Evolutionary conservation across 2,888 invertebrate species (phyloP).

Genomic region (Matsumyia berberina): DNA sequence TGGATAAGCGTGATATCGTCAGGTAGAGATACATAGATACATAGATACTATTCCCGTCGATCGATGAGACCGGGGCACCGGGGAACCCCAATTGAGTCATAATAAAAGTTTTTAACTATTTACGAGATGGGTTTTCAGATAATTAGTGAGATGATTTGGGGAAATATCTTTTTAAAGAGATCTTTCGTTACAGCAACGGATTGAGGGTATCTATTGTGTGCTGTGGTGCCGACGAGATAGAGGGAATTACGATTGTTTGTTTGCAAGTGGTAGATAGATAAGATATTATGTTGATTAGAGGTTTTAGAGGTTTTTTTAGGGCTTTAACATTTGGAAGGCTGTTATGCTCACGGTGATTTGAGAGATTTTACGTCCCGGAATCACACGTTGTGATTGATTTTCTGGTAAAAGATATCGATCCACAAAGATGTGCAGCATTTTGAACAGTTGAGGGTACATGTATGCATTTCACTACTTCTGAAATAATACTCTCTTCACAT

Average conservation of each 20-base stretch:
- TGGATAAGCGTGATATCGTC: conserved; percentile 75
- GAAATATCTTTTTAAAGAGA: conserved; percentile 63
- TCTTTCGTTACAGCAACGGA: conserved; percentile 29
- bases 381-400: neutral
- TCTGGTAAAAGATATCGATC: no score
- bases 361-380: conserved; percentile 26
- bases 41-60: neutral
- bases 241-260: conserved; percentile 41
- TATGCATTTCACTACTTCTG: no score
- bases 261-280: conserved; percentile 54
- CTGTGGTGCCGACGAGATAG: neutral
- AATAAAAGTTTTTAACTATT: conserved; percentile 71
- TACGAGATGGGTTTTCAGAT: conserved; percentile 70
- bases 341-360: neutral
- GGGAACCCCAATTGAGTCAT: conserved; percentile 68
- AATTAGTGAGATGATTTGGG: conserved; percentile 70
- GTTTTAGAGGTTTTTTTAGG: no score
- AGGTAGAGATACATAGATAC: conserved; percentile 61
- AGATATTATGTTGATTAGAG: conserved; percentile 10
- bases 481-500: no score
- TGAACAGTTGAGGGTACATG: no score
- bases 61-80: neutral
- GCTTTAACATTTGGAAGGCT: neutral
- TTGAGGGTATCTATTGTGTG: conserved; percentile 38
- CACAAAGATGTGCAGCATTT: no score